Percentiles rank a stretch among this genome's conserved stretches.
Evolutionary conservation across 2,797 vertebrate genomes (phyloP).

Genomic region (Oreochromis mossambicus): DNA sequence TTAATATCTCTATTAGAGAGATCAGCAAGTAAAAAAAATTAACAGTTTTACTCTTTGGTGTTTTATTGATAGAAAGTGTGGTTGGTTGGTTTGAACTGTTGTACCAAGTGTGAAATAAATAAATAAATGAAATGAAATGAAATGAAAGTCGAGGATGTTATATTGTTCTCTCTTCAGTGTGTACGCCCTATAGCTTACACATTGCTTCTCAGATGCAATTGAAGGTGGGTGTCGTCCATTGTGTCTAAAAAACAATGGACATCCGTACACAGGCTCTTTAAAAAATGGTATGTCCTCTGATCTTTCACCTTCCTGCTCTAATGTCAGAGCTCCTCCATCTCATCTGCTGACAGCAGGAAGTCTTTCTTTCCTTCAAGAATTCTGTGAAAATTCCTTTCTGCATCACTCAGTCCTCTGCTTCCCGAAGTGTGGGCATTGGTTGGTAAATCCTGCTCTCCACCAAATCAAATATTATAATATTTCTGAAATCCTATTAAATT

Average conservation of each 20-base stretch:
- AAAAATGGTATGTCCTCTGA: not conserved
- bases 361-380: not conserved
- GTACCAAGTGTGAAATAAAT: too few species aligned
- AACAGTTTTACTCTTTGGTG: not conserved
- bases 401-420: not conserved
- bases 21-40: not conserved
- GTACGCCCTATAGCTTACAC: not conserved
- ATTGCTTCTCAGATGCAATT: not conserved
- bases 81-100: too few species aligned
- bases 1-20: not conserved
- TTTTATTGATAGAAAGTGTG: too few species aligned
- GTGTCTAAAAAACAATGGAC: not conserved
- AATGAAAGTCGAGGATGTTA: not conserved
- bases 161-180: not conserved
- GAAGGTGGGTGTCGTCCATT: accelerated
- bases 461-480: not conserved
- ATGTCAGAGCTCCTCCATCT: not conserved
- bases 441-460: not conserved
- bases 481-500: not conserved
- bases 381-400: not conserved
- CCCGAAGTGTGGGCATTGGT: not conserved
- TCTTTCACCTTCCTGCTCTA: not conserved
- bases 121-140: too few species aligned
- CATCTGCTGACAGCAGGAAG: not conserved
- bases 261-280: not conserved